phyloP scores from a whole-genome alignment of 2,888 invertebrate genomes.

The Lepidocyrtinus sp. region DNA sequence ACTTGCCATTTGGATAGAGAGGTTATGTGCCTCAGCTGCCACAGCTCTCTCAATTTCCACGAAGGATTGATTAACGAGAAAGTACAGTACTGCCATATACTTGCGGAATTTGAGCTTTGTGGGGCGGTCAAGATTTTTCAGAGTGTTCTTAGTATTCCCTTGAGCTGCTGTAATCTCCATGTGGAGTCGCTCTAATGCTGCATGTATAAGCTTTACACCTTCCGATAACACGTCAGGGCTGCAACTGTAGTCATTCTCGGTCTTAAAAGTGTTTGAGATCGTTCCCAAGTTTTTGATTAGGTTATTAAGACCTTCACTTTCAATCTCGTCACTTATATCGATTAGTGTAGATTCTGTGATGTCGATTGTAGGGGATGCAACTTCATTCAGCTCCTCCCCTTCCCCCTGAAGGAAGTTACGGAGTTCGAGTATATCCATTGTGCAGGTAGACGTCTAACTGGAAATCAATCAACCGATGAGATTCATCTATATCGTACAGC shows the following conservation, averaged over 20 bases:
- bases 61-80: slow-evolving; percentile 60
- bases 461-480: too few species aligned
- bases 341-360: slow-evolving; percentile 5
- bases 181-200: slow-evolving; percentile 26
- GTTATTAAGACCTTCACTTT: slow-evolving; percentile 42
- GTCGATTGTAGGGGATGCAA: slow-evolving; percentile 41
- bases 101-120: slow-evolving; percentile 37
- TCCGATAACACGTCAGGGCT: slow-evolving; percentile 22
- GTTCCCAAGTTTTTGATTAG: slow-evolving; percentile 38
- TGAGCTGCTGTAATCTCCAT: slow-evolving; percentile 35
- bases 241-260: slow-evolving; percentile 39
- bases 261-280: slow-evolving; percentile 45
- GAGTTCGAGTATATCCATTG: slow-evolving; percentile 52
- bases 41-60: slow-evolving; percentile 59
- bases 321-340: slow-evolving; percentile 40
- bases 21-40: slow-evolving; percentile 32
- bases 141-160: slow-evolving; percentile 28
- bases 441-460: too few species aligned
- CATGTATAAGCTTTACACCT: slow-evolving; percentile 43
- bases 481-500: too few species aligned
- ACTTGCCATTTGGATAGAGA: slow-evolving; percentile 32
- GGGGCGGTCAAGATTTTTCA: slow-evolving; percentile 30
- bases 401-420: slow-evolving; percentile 46
- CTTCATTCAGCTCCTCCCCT: slow-evolving; percentile 37
- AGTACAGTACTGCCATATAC: slow-evolving; percentile 53